Conservation (phyloP, 2,113 vertebrate genomes). For the Hypanus sabinus region DNA sequence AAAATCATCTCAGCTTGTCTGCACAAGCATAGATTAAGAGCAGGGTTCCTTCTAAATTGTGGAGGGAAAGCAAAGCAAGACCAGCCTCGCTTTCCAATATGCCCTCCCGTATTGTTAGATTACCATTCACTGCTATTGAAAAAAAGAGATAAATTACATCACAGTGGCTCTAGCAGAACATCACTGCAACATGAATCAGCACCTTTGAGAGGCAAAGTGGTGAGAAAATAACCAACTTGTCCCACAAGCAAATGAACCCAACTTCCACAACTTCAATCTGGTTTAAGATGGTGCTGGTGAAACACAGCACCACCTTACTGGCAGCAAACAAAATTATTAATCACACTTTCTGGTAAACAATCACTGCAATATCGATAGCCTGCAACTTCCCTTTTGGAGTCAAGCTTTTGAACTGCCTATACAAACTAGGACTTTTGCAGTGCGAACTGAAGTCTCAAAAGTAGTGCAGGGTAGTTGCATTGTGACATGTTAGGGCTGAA, state of each 20-base stretch:
- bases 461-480: too few species aligned
- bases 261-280: neutral
- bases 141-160: neutral
- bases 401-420: too few species aligned
- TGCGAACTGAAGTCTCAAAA: too few species aligned
- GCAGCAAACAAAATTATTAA: too few species aligned
- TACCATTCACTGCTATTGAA: neutral
- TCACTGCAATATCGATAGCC: too few species aligned
- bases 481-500: too few species aligned
- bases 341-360: too few species aligned
- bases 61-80: neutral
- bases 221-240: too few species aligned
- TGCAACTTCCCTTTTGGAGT: too few species aligned
- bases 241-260: neutral
- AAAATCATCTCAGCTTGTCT: neutral
- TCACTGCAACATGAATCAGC: neutral
- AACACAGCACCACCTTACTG: too few species aligned
- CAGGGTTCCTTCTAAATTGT: neutral
- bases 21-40: neutral
- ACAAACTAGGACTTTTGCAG: too few species aligned
- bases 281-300: too few species aligned
- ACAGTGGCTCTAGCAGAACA: neutral
- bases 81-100: neutral
- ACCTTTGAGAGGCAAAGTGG: neutral
- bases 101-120: neutral